Conservation (phyloP, 2,888 invertebrate genomes). For the Synergus japonicus region DNA sequence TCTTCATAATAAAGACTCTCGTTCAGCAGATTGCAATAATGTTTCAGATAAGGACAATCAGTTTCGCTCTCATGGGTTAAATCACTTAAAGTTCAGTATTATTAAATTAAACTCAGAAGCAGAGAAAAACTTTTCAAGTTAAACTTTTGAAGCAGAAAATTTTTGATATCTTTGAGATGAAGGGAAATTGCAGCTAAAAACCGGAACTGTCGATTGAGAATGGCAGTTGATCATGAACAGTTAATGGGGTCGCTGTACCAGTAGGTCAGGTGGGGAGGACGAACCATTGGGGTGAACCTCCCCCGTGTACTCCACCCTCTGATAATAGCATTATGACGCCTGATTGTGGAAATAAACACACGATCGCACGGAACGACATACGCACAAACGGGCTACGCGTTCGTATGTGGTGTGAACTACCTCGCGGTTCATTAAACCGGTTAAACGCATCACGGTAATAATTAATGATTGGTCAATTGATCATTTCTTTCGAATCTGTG, state of each 20-base stretch:
- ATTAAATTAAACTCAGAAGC: neutral
- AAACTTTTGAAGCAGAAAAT: neutral
- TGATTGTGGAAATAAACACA: constrained; percentile 75
- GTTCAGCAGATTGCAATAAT: too few species aligned
- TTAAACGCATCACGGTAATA: constrained; percentile 64
- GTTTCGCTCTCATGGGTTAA: neutral
- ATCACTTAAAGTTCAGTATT: neutral
- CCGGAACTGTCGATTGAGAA: neutral
- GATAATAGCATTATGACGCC: constrained; percentile 75
- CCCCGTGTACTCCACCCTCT: constrained; percentile 66
- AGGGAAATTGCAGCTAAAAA: neutral
- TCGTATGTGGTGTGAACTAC: constrained; percentile 58
- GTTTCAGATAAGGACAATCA: neutral
- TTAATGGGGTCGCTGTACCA: constrained; percentile 17
- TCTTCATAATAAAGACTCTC: too few species aligned
- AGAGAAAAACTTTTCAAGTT: too few species aligned
- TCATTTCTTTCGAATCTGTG: constrained; percentile 12
- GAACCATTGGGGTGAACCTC: constrained; percentile 50
- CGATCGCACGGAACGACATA: constrained; percentile 36
- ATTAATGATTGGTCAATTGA: constrained; percentile 49
- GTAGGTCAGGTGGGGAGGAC: constrained; percentile 39
- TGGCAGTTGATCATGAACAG: constrained; percentile 9
- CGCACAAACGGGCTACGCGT: constrained; percentile 51
- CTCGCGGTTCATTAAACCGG: constrained; percentile 65
- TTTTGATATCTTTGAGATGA: neutral